Base-by-base conservation (phyloP, 2,797 vertebrate genomes). In the Chloroceryle amazona region DNA sequence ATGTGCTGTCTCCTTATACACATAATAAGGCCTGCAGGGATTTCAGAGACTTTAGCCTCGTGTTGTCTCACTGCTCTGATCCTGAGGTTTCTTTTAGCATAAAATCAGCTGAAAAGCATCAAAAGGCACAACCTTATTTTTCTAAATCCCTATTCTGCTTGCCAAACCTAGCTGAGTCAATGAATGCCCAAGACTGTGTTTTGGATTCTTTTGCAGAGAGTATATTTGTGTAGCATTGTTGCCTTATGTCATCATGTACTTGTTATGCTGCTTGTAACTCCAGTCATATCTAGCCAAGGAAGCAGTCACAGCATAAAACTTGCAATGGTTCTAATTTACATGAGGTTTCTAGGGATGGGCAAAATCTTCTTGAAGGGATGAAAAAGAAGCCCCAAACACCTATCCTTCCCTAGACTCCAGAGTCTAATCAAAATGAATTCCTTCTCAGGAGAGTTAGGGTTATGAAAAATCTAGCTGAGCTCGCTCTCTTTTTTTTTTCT, bases 41-140 rank as follows among this genome's bases (percentile, higher is more conserved):
- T 95, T 97, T 95, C 81, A 76, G 81, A 93, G 88, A 89, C 85
- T 93, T 96, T 92, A 94, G 87, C 92, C 78, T 90, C 87, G 61
- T 1, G 0, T 16, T 16, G 25, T 94, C 79, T 96, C 86, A 58
- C 67, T 87, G 80, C 95, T 95, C 86, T 96, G 76, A 92, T 96
- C 85, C 46, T 94, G 62, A 88, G 74, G 57, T 83, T 96, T 81
- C 92, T 94, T 96, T 96, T 78, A 95, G 81, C 88, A 96, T 87
- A 95, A 96, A 81, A 95, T 82, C 79, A 85, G 33, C 61, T 67
- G 62, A 95, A 95, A 90, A 91, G 29, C 79, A 78, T 5, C 57
- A 70, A 68, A 88, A 95, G 60, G 19, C 33, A 70, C 63, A 89
- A 54, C 58, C 55, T 91, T 86, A 79, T 94, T 94, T 96, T 96